Base-by-base conservation (phyloP, 1,140 invertebrate species). In the Aphis gossypii region DNA sequence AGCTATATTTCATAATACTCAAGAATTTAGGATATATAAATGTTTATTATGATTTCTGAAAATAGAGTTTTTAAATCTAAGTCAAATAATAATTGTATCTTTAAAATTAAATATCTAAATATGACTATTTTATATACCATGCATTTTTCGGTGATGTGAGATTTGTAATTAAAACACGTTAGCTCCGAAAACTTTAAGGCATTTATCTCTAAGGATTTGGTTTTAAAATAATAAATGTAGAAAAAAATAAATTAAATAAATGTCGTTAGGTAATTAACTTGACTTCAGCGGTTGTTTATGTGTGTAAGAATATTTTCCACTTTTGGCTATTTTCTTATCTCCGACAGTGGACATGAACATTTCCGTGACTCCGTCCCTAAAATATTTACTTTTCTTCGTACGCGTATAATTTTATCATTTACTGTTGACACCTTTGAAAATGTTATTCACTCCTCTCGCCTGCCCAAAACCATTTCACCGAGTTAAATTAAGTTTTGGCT, bases 401-500 rank as follows among this genome's bases (percentile, higher is more conserved):
- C 60, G 68, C 56, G 54, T 76, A 92, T 92, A 76, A 76, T 92
- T 92, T 92, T 92, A 44, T 46, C 54, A 44, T 92, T 82, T 44
- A 82, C 51, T 92, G 60, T 92, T 35, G 30, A 92, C 90, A 92
- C 41, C 44, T 92, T 46, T 48, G 35, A 82, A 92, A 92, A 92
- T 38, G n/a, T 51, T 88, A 88, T 51, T 11, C 87, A 9, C 14
- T 14, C 30, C 44, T 35, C 14, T 41, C 9, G 38, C 60, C 38
- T n/a, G 18, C n/a, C 4, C 44, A 30, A 86, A 86, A 30, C n/a
- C 46, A n/a, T 56, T 90, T 44, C 23, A 41, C 11, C 54, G 41
- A 38, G 51, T 68, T 68, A 44, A 68, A 90, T 90, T 60, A 56
- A 68, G 35, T 68, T 68, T 44, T n/a, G 23, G 35, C 41, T 60